These are phyloP conservation scores for Eucidaris tribuloides DNA, from an alignment of 35 echinoderm and acorn worm genomes.

Conservation along the genomic window DNA sequence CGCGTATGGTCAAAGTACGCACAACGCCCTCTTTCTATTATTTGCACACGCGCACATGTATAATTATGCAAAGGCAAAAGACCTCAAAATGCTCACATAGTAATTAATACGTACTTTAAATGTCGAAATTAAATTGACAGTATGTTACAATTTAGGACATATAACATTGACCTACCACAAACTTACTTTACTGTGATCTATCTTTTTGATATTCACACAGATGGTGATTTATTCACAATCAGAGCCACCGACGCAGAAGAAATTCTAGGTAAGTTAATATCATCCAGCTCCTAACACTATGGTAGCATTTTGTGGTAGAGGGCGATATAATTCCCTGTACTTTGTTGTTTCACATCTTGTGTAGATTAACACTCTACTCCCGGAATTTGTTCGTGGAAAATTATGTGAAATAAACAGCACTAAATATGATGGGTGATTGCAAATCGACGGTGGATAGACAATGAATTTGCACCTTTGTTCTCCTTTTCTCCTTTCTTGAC, in stretches of 20 bases:
- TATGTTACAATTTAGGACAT: not conserved
- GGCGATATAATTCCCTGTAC: not conserved
- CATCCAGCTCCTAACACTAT: not conserved
- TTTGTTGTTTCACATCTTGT: not conserved
- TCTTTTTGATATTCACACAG: not conserved
- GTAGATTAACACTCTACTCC: not conserved
- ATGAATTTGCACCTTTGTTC: no score
- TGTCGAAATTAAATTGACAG: not conserved
- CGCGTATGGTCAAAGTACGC: no score
- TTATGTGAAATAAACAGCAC: not conserved
- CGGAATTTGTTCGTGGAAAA: not conserved
- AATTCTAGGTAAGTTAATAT: not conserved
- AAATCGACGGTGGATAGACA: not conserved
- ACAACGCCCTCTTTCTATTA: no score
- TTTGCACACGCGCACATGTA: no score
- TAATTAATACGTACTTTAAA: not conserved
- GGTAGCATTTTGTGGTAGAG: not conserved
- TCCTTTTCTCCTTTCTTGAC: no score
- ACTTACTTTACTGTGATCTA: no score
- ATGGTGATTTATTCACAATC: not conserved
- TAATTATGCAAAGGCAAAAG: not conserved
- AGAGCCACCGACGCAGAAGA: constrained; percentile 9
- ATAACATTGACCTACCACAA: no score
- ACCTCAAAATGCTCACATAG: not conserved
- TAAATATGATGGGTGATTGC: not conserved